These are phyloP conservation scores for Heteromormyrus szaboi DNA, from an alignment of 2,797 vertebrate species.

Conservation along the genomic window DNA sequence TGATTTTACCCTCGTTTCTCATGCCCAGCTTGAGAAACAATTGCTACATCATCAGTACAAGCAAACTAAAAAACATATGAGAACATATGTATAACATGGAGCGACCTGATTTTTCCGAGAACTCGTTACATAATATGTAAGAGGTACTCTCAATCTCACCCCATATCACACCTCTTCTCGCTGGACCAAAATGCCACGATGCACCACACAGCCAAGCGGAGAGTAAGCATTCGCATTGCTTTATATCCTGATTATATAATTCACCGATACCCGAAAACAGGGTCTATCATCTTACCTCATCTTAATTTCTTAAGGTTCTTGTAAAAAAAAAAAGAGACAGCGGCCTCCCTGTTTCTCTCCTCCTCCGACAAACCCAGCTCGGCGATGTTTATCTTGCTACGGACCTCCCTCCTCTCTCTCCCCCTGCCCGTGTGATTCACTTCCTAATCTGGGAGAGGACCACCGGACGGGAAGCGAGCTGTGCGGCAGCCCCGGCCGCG, in stretches of 20 bases:
- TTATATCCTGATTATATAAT: slow-evolving; percentile 30
- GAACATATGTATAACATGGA: not conserved
- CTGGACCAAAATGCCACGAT: slow-evolving; percentile 22
- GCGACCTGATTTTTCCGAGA: not conserved
- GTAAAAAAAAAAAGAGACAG: slow-evolving; percentile 36
- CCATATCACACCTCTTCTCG: slow-evolving; percentile 51
- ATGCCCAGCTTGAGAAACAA: not conserved
- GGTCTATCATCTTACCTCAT: slow-evolving; percentile 51
- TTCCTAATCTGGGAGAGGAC: slow-evolving; percentile 58
- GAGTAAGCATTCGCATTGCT: slow-evolving; percentile 18
- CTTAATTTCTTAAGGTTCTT: slow-evolving; percentile 34
- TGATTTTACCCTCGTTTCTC: not conserved
- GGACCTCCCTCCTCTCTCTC: slow-evolving; percentile 37
- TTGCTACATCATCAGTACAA: not conserved
- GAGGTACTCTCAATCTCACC: slow-evolving; percentile 49
- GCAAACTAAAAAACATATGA: not conserved
- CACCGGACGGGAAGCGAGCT: slow-evolving; percentile 23
- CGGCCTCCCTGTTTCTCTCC: slow-evolving; percentile 46
- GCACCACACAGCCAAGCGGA: slow-evolving; percentile 16
- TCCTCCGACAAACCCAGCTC: slow-evolving; percentile 44
- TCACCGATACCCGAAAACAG: slow-evolving; percentile 32
- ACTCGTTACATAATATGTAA: slow-evolving; percentile 49
- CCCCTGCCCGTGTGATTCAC: slow-evolving; percentile 42
- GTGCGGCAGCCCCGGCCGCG: not conserved
- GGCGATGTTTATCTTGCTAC: slow-evolving; percentile 47